Base-by-base conservation (phyloP, 1,140 invertebrate genomes). In the Drosophila triauraria region DNA sequence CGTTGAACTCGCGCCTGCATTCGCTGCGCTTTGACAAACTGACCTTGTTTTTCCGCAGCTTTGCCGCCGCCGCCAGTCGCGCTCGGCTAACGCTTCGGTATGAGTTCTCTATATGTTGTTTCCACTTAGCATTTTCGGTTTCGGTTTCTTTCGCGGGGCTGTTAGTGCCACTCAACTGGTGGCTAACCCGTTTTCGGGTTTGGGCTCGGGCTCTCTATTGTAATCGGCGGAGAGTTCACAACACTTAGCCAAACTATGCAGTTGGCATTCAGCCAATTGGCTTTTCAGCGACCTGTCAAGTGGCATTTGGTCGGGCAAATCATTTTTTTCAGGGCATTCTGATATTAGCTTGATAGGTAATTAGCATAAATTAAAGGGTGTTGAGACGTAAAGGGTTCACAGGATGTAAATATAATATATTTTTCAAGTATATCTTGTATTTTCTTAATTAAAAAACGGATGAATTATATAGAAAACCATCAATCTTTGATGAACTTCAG, bases 11-110 rank as follows among this genome's bases (percentile, higher is more conserved):
- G 62, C 30, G 32, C 9, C 3, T 74, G 67, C 51, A 56, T 44
- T 32, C 64, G 60, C 54, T 83, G 81, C 51, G 71, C 77, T 78
- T 80, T 87, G 72, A 47, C 77, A 62, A 67, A 69, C 62, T 88
- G 84, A 88, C 84, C 85, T 90, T 88, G 85, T 88, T 88, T 88
- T 70, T 38, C 42, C 23, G 43, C 68, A 57, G 43, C 69, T 54
- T 20, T 58, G 46, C 51, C 32, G 6, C 27, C 32, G 6, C 27
- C 27, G 32, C 32, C 32, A 63, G 40, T 80, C 46, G 67, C 75
- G 79, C 80, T 88, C 67, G 47, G 70, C 35, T 60, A 70, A 57
- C 67, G 67, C 63, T 74, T 50, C 50, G 76, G 48, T 46, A 82
- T 75, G 70, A 61, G 74, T 65, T 20, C 20, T 20, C 27, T 20